Evolutionary conservation across 2,113 vertebrate genomes (phyloP), one percentile per base, ranked within the genome.

Genomic region (Sorex fumeus): DNA sequence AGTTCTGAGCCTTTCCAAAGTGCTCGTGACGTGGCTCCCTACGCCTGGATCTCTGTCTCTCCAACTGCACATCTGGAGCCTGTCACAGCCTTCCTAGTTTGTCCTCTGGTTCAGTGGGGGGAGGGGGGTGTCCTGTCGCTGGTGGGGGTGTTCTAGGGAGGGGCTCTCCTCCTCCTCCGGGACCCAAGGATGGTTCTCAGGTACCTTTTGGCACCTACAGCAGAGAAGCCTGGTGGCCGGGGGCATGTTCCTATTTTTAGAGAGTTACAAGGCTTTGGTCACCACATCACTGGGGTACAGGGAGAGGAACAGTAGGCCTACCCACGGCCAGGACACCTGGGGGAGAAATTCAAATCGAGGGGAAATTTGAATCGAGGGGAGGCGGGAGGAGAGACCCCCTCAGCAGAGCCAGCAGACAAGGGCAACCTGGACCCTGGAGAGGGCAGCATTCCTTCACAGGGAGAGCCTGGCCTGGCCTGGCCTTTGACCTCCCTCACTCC

Each of bases 111-210:
- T 4, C 8, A 27, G 27, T 36, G 1, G 40, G 40, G 40, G 40
- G 40, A 1, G 10, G 18, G n/a, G 88, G 25, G 34, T 23, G 50
- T 18, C 16, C 32, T 6, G 6, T 32, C 1, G 0, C 1, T 0
- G 40, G 40, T 60, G 57, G 0, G 32, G 36, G 43, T 82, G 32
- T 84, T 21, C 15, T 85, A 18, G 25, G 34, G 43, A 0, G 0
- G 4, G 74, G 57, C 64, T 50, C 0, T 76, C 27, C 3, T 66
- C 27, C 64, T 12, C 27, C 64, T 25, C 60, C 60, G 15, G 19
- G 19, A 6, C 60, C 60, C 19, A 10, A 12, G 28, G 69, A 16
- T 0, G 0, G 45, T 36, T 88, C 45, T 1, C 11, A 3, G n/a
- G 64, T 71, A 23, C 30, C 60, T 50, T 60, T 19, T 25, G 36